Base-by-base conservation (phyloP, 2,888 invertebrate species). In the Calameuta filiformis region DNA sequence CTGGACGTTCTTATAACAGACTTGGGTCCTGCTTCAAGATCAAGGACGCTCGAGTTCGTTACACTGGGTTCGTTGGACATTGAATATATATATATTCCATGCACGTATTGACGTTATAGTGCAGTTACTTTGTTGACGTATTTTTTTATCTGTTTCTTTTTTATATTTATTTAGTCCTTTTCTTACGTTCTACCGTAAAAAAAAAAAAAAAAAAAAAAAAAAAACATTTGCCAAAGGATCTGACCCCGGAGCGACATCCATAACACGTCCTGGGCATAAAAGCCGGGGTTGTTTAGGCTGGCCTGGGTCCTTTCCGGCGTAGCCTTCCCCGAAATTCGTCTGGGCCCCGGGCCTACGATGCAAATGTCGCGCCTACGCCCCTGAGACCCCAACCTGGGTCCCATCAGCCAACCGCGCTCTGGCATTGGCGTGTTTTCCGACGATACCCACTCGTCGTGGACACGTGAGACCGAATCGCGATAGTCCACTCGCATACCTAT, bases 281-380 rank as follows among this genome's bases (percentile, higher is more conserved):
- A 56, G 56, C 56, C 56, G 56, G 56, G 56, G 23, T 56, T 56
- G 56, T 56, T 56, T 56, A 56, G 56, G 56, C 56, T 56, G 56
- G 56, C 23, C 56, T 9, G 56, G 23, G 56, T 9, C 56, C 56
- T 56, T 56, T 56, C 56, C 56, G 56, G 56, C 56, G 56, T 56
- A 80, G 79, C 80, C 81, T 83, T 81, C 81, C 75, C 76, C 80
- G 81, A 82, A 81, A 82, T 82, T 78, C 80, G 82, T 83, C 82
- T 82, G 56, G 56, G 23, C 56, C 56, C 56, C 56, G 56, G 23
- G 56, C 56, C 56, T 56, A 56, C 56, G 56, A 56, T 56, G 56
- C 56, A 56, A 56, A 56, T 56, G 56, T 56, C 56, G 56, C 56
- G 56, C 23, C 56, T 56, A 56, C 56, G 56, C 56, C 56, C 23